phyloP scores from a whole-genome alignment of 2,888 invertebrate genomes.

The Dorcus parallelipipedus region DNA sequence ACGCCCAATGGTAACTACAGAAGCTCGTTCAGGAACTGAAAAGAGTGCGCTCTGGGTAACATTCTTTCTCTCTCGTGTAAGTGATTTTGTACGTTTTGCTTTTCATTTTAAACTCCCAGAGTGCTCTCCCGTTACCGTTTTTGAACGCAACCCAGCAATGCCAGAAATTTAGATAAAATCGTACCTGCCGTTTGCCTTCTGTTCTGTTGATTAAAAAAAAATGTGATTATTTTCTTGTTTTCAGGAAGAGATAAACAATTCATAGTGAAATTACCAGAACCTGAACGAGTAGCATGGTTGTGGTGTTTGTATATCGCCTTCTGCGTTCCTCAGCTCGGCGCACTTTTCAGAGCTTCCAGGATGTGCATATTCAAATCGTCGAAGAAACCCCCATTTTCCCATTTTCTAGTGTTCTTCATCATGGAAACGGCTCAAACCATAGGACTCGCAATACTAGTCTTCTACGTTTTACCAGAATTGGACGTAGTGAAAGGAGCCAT shows the following conservation, averaged over 20 bases:
- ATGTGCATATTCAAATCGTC: constrained; percentile 91
- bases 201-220: neutral
- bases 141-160: too few species aligned
- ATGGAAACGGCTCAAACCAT: constrained; percentile 87
- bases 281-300: constrained; percentile 88
- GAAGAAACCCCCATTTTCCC: constrained; percentile 64
- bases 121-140: too few species aligned
- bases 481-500: constrained; percentile 94
- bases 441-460: constrained; percentile 83
- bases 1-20: too few species aligned
- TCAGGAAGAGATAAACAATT: constrained; percentile 84
- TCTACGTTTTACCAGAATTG: constrained; percentile 84
- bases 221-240: constrained; percentile 31
- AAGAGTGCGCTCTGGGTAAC: too few species aligned
- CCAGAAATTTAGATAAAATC: too few species aligned
- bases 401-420: constrained; percentile 68
- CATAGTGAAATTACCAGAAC: constrained; percentile 74
- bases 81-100: too few species aligned
- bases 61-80: too few species aligned
- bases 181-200: neutral
- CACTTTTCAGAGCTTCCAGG: constrained; percentile 76
- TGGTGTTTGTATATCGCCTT: constrained; percentile 88
- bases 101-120: too few species aligned
- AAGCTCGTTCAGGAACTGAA: too few species aligned
- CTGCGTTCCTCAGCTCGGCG: constrained; percentile 84